Conservation (phyloP, 2,113 vertebrate species). For the Myiopsitta monachus region DNA sequence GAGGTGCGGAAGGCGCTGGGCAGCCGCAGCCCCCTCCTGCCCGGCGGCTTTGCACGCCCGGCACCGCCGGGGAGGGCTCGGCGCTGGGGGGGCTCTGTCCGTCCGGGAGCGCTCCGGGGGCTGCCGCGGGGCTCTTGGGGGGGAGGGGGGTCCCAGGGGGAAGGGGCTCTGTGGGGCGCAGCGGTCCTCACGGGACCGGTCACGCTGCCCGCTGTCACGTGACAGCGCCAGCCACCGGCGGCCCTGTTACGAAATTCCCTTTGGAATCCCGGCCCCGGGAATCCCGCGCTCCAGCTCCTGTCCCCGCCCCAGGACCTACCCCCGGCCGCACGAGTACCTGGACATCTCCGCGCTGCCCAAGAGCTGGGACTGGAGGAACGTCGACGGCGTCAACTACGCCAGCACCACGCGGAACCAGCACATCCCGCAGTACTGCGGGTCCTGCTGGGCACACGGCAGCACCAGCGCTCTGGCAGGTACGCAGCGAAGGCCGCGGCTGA, state of each 20-base stretch:
- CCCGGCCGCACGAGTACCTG: slow-evolving; percentile 85
- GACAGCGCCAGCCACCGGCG: background rate
- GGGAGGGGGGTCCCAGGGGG: too few relatives aligned
- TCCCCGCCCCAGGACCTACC: slow-evolving; percentile 66
- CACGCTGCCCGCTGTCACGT: background rate
- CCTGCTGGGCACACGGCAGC: slow-evolving; percentile 96
- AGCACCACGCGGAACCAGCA: slow-evolving; percentile 95
- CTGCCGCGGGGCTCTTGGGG: background rate
- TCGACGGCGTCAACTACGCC: slow-evolving; percentile 84
- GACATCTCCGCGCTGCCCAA: slow-evolving; percentile 74
- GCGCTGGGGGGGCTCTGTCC: too few relatives aligned
- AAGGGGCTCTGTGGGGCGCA: too few relatives aligned
- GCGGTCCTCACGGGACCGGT: background rate
- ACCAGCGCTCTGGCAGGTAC: slow-evolving; percentile 94
- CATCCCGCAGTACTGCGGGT: slow-evolving; percentile 98
- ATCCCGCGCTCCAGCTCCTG: background rate
- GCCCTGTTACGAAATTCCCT: background rate
- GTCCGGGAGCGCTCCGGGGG: too few relatives aligned
- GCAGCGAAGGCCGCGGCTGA: rapidly evolving
- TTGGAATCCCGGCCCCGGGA: background rate
- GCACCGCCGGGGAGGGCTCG: too few relatives aligned
- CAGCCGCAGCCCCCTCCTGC: background rate
- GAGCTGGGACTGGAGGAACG: slow-evolving; percentile 92
- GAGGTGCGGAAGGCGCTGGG: background rate
- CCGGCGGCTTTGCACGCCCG: too few relatives aligned